Percentiles rank a stretch among this genome's conserved stretches.
Conservation (phyloP, 2,113 vertebrate genomes). For the Noturus placidus region DNA sequence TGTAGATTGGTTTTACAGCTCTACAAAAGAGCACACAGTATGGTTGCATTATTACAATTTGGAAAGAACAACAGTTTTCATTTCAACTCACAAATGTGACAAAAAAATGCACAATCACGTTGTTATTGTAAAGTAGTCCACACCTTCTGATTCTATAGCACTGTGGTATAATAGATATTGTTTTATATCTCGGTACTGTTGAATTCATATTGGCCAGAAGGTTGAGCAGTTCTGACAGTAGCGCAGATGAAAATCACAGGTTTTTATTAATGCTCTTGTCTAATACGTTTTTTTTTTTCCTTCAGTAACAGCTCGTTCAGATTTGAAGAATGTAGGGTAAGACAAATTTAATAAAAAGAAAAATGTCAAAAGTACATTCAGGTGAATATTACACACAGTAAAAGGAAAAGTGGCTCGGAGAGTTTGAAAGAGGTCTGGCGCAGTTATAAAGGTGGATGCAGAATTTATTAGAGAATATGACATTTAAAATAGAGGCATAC, state of each 20-base stretch:
- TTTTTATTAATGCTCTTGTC: background rate
- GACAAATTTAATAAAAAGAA: background rate
- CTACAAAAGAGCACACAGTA: constrained; percentile 16
- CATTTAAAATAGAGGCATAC: too few species aligned
- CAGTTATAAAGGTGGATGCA: background rate
- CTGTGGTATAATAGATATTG: background rate
- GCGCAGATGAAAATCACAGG: background rate
- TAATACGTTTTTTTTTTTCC: background rate
- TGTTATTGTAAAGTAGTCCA: background rate
- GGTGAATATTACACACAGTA: too few species aligned
- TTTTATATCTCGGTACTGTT: background rate
- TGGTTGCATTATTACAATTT: background rate
- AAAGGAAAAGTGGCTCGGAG: too few species aligned
- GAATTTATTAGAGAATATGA: background rate
- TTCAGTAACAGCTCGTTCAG: background rate
- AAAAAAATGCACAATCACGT: background rate
- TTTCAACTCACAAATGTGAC: background rate
- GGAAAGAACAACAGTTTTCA: background rate
- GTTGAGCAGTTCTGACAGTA: background rate
- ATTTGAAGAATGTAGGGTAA: background rate
- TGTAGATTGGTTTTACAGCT: constrained; percentile 22
- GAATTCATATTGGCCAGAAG: background rate
- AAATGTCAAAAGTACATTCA: too few species aligned
- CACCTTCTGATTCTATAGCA: background rate
- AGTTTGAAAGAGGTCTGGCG: too few species aligned